Evolutionary conservation across 2,888 invertebrate genomes (phyloP).

Genomic region (Rotaria socialis): DNA sequence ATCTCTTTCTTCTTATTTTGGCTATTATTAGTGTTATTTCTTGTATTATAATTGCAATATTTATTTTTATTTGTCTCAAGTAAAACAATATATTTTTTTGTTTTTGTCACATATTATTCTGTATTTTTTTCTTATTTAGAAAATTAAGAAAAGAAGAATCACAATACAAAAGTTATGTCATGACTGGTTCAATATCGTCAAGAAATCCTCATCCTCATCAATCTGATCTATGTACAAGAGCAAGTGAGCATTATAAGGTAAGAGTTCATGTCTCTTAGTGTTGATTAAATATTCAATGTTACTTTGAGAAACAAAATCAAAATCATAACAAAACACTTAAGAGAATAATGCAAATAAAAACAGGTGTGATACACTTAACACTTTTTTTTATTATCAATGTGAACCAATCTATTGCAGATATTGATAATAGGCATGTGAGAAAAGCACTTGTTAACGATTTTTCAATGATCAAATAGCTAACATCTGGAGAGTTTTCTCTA

Average conservation of each 20-base stretch:
- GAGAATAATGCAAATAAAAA: not conserved
- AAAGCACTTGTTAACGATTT: conserved; percentile 2
- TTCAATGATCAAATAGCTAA: not conserved
- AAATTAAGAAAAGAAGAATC: conserved; percentile 23
- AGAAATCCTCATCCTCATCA: not conserved
- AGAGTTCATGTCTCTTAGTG: not conserved
- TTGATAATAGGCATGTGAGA: conserved; percentile 3
- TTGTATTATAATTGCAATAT: conserved; percentile 35
- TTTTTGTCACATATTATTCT: too few relatives aligned
- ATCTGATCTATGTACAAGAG: not conserved
- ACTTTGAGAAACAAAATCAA: not conserved
- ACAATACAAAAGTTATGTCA: conserved; percentile 7
- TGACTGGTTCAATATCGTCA: not conserved
- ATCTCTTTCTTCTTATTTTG: not conserved
- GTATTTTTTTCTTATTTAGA: not conserved
- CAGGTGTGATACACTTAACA: conserved; percentile 12
- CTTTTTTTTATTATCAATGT: not conserved
- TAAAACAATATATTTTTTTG: not conserved
- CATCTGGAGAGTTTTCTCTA: not conserved
- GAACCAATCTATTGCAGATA: not conserved
- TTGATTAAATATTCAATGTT: not conserved
- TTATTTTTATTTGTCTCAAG: conserved; percentile 27
- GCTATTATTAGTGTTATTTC: conserved; percentile 13
- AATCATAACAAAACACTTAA: not conserved
- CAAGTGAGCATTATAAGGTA: conserved; percentile 7